Base-by-base conservation (phyloP, 2,888 invertebrate genomes). In the Lepidochrysops patricia region DNA sequence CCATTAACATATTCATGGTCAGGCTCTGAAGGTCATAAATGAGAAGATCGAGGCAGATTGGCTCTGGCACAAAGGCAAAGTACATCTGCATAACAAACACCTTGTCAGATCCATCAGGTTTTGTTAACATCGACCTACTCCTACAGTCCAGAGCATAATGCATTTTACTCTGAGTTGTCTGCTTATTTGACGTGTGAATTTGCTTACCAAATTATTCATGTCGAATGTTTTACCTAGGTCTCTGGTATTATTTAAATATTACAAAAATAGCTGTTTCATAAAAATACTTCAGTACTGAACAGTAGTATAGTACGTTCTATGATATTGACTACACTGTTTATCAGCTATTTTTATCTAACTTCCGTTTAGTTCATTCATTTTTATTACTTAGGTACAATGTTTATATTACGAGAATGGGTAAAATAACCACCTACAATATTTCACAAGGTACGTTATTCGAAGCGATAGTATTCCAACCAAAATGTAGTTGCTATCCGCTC, bases 311-410 rank as follows among this genome's bases (percentile, higher is more conserved):
- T n/a, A n/a, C n/a, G n/a, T n/a, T n/a, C n/a, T n/a, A n/a, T n/a
- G n/a, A n/a, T 27, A 52, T 9, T 27, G 13, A 27, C n/a, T 13
- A 52, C 52, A 25, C 50, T 9, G 9, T 52, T 49, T 52, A 52
- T 52, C 52, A 26, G 15, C 27, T 52, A 52, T 26, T 52, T 52
- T 52, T 26, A 52, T 52, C 52, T 52, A 3, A 27, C 27, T 52
- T 52, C 52, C 52, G 52, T 27, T 52, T 13, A 26, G 13, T 27
- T 13, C 27, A 15, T 52, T 7, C 7, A 7, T 15, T 26, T 13
- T 26, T 9, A 43, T 43, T 43, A 37, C 37, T 13, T 2, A 43
- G 9, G 37, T 37, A 43, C 7, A 7, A 37, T 1, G 37, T 43
- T 9, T 3, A 19, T 12, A 7, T 7, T 5, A 43, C 43, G 37